These are phyloP conservation scores for Nephila pilipes DNA, from an alignment of 1,140 invertebrate species.

Conservation along the genomic window DNA sequence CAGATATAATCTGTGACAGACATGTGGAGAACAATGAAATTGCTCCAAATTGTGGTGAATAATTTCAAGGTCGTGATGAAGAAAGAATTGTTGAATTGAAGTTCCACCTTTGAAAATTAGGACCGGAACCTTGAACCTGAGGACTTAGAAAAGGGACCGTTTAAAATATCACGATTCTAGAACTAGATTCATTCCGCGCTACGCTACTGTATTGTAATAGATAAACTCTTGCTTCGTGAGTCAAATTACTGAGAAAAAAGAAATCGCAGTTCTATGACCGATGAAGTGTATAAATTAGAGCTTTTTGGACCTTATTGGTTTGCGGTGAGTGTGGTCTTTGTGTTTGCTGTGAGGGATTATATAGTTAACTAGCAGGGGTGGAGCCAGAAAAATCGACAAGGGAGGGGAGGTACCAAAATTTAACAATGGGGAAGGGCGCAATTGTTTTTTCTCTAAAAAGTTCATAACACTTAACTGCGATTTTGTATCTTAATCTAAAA, in stretches of 20 bases:
- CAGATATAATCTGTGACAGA: neutral
- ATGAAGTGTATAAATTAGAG: neutral
- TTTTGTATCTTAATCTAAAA: no score
- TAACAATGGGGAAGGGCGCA: no score
- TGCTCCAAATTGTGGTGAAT: slow-evolving; percentile 27
- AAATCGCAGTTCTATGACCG: neutral
- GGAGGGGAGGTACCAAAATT: no score
- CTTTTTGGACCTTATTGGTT: neutral
- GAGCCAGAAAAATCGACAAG: no score
- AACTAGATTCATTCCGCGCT: neutral
- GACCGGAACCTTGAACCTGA: slow-evolving; percentile 52
- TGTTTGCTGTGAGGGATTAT: no score
- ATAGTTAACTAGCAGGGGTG: no score
- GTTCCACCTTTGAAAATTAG: neutral
- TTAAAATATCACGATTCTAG: slow-evolving; percentile 11
- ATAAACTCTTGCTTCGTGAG: neutral
- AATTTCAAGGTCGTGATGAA: slow-evolving; percentile 54
- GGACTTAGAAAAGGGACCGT: neutral
- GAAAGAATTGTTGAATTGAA: slow-evolving; percentile 5
- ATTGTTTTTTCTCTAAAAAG: no score
- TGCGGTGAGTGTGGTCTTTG: neutral
- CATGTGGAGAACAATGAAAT: slow-evolving; percentile 41
- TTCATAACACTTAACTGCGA: no score
- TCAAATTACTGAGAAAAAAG: neutral
- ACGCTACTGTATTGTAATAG: slow-evolving; percentile 19